Evolutionary conservation across 2,797 vertebrate genomes (phyloP), one percentile per base, ranked within the genome.

Genomic region (Darevskia mixta): DNA sequence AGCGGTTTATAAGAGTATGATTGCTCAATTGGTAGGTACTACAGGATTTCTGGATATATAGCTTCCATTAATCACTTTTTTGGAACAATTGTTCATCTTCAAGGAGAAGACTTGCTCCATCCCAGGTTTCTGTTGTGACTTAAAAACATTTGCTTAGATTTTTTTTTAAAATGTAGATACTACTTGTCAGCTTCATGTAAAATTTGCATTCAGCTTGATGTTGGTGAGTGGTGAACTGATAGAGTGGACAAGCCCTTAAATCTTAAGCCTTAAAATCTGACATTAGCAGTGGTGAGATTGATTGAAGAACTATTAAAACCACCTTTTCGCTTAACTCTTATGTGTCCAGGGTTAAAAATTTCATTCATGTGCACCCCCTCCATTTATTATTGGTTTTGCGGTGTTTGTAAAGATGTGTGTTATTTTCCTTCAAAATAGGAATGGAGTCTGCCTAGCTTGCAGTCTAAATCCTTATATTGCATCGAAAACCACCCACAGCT

Each of bases 341-440:
- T 5, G 38, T 5, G 55, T 23, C 38, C 67, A 83, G 27, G 78
- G 89, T 90, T 87, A 87, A 93, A 87, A 88, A 86, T 69, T 89
- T 85, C 77, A 87, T 86, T 93, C 72, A 8, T 35, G 82, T 86
- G 18, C 55, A 32, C 23, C 0, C 11, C 15, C 9, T 2, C 5
- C 61, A 32, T 71, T 89, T 69, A 49, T 93, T 92, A 85, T 93
- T 95, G 87, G 41, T 90, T 82, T 72, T 25, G 1, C 61, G 49
- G 58, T 87, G 75, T 93, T 89, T 88, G 85, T 92, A 93, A 88
- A 87, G 89, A 55, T 1, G 66, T 88, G 89, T 94, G 81, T 79
- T 2, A 6, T 94, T 92, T 92, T 90, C 87, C 78, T 64, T 91
- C 86, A 7, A 90, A 87, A 77, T 35, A 32, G 87, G 35, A 78